phyloP scores from a whole-genome alignment of 2,888 invertebrate genomes.

The Cybosia mesomella region DNA sequence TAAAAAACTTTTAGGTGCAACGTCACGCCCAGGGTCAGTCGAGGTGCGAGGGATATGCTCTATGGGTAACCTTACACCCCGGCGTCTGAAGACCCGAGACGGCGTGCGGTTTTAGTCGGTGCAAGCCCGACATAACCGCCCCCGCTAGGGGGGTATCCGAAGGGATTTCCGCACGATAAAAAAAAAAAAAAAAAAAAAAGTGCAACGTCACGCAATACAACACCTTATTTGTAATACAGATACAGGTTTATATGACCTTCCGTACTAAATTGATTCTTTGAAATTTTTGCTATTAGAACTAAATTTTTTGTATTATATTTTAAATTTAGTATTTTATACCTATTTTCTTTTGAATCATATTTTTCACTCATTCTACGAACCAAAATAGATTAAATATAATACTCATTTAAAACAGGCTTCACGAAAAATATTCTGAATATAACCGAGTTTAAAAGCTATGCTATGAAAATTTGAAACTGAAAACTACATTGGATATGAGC shows the following conservation, averaged over 20 bases:
- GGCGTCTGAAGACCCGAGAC: too few relatives aligned
- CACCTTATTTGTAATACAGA: conserved; percentile 56
- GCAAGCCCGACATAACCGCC: too few relatives aligned
- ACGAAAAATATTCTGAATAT: conserved; percentile 69
- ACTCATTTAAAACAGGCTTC: conserved; percentile 70
- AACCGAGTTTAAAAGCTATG: conserved; percentile 76
- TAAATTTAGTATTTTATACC: background rate
- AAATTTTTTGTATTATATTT: too few relatives aligned
- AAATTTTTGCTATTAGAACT: too few relatives aligned
- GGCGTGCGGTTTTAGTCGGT: too few relatives aligned
- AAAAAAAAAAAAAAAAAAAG: conserved; percentile 59
- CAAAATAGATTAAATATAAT: conserved; percentile 61
- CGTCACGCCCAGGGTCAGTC: too few relatives aligned
- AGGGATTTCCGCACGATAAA: conserved; percentile 50
- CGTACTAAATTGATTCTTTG: too few relatives aligned
- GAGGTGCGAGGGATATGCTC: too few relatives aligned
- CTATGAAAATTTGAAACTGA: conserved; percentile 78
- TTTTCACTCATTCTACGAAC: conserved; percentile 18
- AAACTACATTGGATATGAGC: conserved; percentile 79
- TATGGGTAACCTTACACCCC: too few relatives aligned
- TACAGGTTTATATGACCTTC: conserved; percentile 47
- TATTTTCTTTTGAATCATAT: conserved; percentile 11
- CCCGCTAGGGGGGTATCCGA: too few relatives aligned
- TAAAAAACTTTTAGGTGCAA: too few relatives aligned
- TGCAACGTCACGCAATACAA: conserved; percentile 51